Conservation (phyloP, 2,113 vertebrate species). For the Pollachius pollachius region DNA sequence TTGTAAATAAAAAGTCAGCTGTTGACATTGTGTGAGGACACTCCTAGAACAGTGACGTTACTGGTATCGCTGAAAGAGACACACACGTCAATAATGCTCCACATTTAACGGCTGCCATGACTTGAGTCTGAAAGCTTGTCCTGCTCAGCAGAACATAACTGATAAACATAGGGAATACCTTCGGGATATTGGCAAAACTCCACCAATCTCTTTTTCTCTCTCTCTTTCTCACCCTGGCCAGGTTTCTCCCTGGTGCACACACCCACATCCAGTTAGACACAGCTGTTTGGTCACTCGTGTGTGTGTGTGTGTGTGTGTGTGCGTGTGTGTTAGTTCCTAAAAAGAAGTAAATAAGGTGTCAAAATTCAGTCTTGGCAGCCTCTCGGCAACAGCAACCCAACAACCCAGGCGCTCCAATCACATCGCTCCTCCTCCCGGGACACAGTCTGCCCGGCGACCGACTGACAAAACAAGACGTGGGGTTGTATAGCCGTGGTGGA, state of each 20-base stretch:
- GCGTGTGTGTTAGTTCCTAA: constrained; percentile 9
- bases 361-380: constrained; percentile 5
- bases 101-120: too few relatives aligned
- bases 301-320: not conserved
- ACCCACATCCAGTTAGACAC: not conserved
- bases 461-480: constrained; percentile 60
- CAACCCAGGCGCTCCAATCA: constrained; percentile 38
- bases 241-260: too few relatives aligned
- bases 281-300: not conserved
- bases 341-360: constrained; percentile 28
- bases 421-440: constrained; percentile 41
- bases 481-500: constrained; percentile 36
- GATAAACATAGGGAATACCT: too few relatives aligned
- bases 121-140: too few relatives aligned
- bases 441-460: constrained; percentile 45
- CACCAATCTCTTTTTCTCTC: too few relatives aligned
- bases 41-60: constrained; percentile 31
- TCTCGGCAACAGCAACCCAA: constrained; percentile 10
- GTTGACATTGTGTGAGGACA: constrained; percentile 33
- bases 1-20: constrained; percentile 28
- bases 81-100: too few relatives aligned
- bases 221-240: too few relatives aligned
- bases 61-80: not conserved
- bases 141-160: too few relatives aligned
- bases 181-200: too few relatives aligned